Evolutionary conservation across 2,888 invertebrate genomes (phyloP).

Genomic region (Tetragonula carbonaria): DNA sequence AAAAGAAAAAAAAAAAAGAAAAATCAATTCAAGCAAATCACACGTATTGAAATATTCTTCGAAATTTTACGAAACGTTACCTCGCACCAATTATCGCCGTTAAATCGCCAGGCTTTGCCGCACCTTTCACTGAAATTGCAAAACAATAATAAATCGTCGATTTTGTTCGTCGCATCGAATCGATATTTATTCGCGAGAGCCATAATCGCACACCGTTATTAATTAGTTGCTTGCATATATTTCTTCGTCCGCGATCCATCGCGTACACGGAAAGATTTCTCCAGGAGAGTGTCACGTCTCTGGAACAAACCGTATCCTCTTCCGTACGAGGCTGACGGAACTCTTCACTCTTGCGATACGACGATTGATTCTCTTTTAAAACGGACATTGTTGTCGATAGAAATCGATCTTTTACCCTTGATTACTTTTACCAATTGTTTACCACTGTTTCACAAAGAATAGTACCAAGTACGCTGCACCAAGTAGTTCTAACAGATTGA

Average conservation of each 20-base stretch:
- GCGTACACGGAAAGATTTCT: slow-evolving; percentile 91
- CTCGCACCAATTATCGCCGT: slow-evolving; percentile 94
- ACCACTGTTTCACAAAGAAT: background rate
- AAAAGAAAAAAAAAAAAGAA: background rate
- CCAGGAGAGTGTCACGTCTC: slow-evolving; percentile 92
- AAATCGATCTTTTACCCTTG: too few relatives aligned
- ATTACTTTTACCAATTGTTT: background rate
- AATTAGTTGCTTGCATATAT: slow-evolving; percentile 89
- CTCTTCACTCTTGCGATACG: background rate
- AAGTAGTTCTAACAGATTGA: background rate
- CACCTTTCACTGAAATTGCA: slow-evolving; percentile 88
- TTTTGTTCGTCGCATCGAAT: background rate
- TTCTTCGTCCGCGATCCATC: slow-evolving; percentile 78
- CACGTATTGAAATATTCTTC: background rate
- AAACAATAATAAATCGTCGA: background rate
- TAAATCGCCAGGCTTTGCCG: slow-evolving; percentile 91
- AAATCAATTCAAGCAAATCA: background rate
- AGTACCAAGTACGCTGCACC: too few relatives aligned
- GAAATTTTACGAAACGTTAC: slow-evolving; percentile 83
- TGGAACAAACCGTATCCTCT: slow-evolving; percentile 65
- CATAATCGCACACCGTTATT: slow-evolving; percentile 87
- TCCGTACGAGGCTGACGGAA: too few relatives aligned
- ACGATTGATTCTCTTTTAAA: background rate
- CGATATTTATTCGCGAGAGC: background rate
- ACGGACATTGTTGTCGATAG: slow-evolving; percentile 10